These are phyloP conservation scores for Agonopterix alstromeriana DNA, from an alignment of 2,888 invertebrate genomes.

Conservation along the genomic window DNA sequence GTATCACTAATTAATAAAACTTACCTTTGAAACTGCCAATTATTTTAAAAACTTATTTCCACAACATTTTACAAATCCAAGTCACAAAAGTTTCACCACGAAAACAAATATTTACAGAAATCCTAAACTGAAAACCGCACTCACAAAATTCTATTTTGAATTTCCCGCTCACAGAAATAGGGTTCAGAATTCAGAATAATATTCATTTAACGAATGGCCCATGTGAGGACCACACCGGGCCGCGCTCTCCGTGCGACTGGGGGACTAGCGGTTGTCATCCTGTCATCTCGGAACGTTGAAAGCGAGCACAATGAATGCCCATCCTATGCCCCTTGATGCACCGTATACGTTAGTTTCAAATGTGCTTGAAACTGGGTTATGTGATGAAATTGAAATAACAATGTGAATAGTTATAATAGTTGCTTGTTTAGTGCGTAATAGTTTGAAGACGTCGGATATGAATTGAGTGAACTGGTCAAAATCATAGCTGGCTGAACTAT, in stretches of 20 bases:
- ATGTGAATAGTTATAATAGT: too few species aligned
- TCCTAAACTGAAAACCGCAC: slow-evolving; percentile 1
- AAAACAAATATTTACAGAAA: slow-evolving; percentile 3
- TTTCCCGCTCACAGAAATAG: slow-evolving; percentile 10
- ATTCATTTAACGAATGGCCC: background rate
- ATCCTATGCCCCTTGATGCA: slow-evolving; percentile 6
- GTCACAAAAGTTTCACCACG: background rate
- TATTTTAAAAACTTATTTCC: too few species aligned
- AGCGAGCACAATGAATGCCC: slow-evolving; percentile 12
- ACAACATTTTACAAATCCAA: too few species aligned
- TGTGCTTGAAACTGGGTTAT: slow-evolving; percentile 31
- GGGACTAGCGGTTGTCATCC: slow-evolving; percentile 12
- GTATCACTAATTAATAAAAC: too few species aligned
- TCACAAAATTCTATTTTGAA: slow-evolving; percentile 5
- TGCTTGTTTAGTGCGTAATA: too few species aligned
- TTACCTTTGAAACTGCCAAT: too few species aligned
- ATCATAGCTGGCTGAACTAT: too few species aligned
- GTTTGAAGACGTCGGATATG: too few species aligned
- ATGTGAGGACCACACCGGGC: slow-evolving; percentile 21
- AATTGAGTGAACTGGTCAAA: too few species aligned
- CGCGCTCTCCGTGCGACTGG: slow-evolving; percentile 48
- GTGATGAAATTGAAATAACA: slow-evolving; percentile 2
- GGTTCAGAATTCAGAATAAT: slow-evolving; percentile 13
- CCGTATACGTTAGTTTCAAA: slow-evolving; percentile 15
- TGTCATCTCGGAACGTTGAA: slow-evolving; percentile 12